A percentile compares a stretch with the other conserved stretches of the same genome.
Conservation (phyloP, 2,797 vertebrate genomes). For the Coluber constrictor region DNA sequence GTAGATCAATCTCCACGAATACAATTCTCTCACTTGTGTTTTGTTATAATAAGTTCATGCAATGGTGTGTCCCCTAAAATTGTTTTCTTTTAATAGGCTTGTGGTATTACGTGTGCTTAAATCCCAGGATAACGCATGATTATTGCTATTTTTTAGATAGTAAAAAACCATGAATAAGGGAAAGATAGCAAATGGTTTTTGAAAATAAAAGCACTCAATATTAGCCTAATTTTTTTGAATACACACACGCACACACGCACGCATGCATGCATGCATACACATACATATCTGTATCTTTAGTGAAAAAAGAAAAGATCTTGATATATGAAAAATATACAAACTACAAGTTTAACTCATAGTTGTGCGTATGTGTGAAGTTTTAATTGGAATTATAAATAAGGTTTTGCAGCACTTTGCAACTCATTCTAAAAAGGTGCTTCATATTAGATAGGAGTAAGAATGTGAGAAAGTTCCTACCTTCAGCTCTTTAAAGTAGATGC, state of each 20-base stretch:
- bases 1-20: not conserved
- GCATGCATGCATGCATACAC: not conserved
- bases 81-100: not conserved
- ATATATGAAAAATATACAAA: not conserved
- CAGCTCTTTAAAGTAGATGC: not conserved
- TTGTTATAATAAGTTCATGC: not conserved
- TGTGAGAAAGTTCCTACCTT: not conserved
- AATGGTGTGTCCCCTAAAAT: not conserved
- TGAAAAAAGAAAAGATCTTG: not conserved
- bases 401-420: not conserved
- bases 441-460: not conserved
- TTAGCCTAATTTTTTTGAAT: not conserved
- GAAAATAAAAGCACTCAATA: not conserved
- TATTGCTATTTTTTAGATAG: not conserved
- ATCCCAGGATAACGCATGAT: not conserved
- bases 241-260: not conserved
- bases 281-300: not conserved
- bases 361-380: not conserved
- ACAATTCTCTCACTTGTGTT: not conserved
- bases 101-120: not conserved
- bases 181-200: not conserved
- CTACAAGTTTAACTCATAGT: not conserved
- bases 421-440: not conserved
- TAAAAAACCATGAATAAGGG: not conserved
- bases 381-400: not conserved